Evolutionary conservation across 2,113 vertebrate species (phyloP).

Genomic region (Hemiprocne comata): DNA sequence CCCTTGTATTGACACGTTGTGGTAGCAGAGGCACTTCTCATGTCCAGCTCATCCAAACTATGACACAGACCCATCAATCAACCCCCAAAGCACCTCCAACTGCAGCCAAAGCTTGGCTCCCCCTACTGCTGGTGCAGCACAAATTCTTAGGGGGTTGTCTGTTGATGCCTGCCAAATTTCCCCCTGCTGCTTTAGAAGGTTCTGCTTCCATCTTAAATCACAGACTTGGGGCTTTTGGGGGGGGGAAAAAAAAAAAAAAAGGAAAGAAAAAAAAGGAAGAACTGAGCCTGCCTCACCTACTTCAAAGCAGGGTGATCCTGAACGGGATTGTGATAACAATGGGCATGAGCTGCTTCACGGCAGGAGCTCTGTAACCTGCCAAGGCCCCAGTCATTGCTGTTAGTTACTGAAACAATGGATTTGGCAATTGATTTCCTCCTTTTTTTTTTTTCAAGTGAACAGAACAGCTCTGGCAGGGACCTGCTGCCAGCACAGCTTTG

Average conservation of each 20-base stretch:
- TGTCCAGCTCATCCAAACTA: background rate
- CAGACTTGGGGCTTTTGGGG: background rate
- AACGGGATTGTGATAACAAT: constrained; percentile 52
- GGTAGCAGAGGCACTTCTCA: background rate
- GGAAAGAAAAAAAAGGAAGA: background rate
- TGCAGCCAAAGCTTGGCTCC: rapidly evolving
- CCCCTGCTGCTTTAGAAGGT: background rate
- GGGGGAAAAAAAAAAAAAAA: background rate
- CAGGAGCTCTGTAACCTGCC: constrained; percentile 59
- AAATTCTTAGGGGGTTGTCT: background rate
- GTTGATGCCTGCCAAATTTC: background rate
- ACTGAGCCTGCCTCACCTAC: background rate
- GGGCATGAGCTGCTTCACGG: background rate
- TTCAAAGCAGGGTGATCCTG: constrained; percentile 61
- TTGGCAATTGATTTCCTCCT: constrained; percentile 30
- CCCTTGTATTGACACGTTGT: rapidly evolving
- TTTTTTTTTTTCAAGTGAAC: background rate
- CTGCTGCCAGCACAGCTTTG: background rate
- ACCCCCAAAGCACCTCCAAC: background rate
- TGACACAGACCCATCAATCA: rapidly evolving
- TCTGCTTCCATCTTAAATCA: background rate
- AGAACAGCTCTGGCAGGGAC: background rate
- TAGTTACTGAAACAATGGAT: constrained; percentile 50
- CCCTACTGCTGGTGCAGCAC: background rate
- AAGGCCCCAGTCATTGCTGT: background rate